Percentiles rank a stretch among this genome's conserved stretches.
phyloP scores from a whole-genome alignment of 2,113 vertebrate species.

The Cynoglossus semilaevis region DNA sequence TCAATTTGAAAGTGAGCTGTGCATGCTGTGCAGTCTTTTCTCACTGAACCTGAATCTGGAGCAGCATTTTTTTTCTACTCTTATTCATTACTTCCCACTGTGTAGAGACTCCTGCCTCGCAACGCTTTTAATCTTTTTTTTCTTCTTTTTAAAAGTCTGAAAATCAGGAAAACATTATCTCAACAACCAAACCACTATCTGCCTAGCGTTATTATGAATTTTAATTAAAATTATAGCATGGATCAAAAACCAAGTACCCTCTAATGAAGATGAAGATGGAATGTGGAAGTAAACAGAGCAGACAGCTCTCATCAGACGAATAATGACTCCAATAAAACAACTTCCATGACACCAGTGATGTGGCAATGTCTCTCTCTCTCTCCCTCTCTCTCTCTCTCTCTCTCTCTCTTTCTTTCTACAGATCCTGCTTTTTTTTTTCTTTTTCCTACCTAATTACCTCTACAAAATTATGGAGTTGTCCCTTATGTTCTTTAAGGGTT shows the following conservation, averaged over 20 bases:
- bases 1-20: constrained; percentile 36
- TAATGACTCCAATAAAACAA: constrained; percentile 40
- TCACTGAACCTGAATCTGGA: constrained; percentile 40
- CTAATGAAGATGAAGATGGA: constrained; percentile 57
- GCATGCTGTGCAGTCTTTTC: constrained; percentile 1
- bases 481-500: too few species aligned
- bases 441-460: neutral
- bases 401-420: neutral
- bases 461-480: too few species aligned
- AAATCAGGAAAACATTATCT: constrained; percentile 9
- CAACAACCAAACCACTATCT: constrained; percentile 24
- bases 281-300: constrained; percentile 38
- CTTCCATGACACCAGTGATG: constrained; percentile 9
- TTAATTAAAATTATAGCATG: constrained; percentile 72
- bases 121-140: neutral
- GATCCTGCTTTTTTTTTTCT: constrained; percentile 3
- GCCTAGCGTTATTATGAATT: constrained; percentile 49
- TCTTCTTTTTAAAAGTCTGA: neutral
- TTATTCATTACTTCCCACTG: constrained; percentile 44
- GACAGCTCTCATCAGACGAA: constrained; percentile 44
- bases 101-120: constrained; percentile 16
- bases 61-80: neutral
- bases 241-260: constrained; percentile 60
- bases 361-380: neutral
- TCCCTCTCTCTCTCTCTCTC: neutral